Base-by-base conservation (phyloP, 2,797 vertebrate species). In the Poecilia velifera region DNA sequence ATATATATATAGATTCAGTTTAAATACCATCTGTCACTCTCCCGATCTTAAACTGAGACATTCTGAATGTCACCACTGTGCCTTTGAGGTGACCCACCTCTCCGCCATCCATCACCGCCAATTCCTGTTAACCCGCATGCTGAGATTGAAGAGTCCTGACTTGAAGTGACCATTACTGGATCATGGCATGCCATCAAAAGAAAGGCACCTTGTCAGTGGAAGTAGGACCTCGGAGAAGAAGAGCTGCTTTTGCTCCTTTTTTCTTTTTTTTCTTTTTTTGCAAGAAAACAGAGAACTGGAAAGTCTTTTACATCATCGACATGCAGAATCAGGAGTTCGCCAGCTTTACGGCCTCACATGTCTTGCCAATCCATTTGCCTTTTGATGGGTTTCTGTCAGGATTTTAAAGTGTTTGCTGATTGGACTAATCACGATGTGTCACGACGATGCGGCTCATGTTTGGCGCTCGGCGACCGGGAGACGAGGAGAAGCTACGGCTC, bases 1-100 rank as follows among this genome's bases (percentile, higher is more conserved):
- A 49, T 46, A 6, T 16, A 47, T 49, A 87, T 88, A 91, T 91
- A 86, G 88, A 93, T 92, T 93, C 81, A 47, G 84, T 59, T 90
- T 86, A 93, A 93, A 93, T 91, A 83, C 85, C 93, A 94, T 95
- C 89, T 89, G 90, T 94, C 94, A 94, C 87, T 86, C 80, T 25
- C 79, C 53, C 41, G 47, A 79, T 84, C 86, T 91, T 81, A 84
- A 89, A 84, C 78, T 84, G 86, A 71, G 78, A 90, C 85, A 68
- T 84, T 88, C 66, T 92, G 90, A 94, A 94, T 93, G 93, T 94
- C 91, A 90, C 84, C 59, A 72, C 76, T 3, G 34, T 86, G 89
- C 80, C 83, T 93, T 93, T 92, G 80, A 91, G 86, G 83, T 91
- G 87, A 93, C 91, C 93, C 83, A 59, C 81, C 82, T 78, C 90